phyloP scores from a whole-genome alignment of 2,888 invertebrate genomes.

The Troides aeacus region DNA sequence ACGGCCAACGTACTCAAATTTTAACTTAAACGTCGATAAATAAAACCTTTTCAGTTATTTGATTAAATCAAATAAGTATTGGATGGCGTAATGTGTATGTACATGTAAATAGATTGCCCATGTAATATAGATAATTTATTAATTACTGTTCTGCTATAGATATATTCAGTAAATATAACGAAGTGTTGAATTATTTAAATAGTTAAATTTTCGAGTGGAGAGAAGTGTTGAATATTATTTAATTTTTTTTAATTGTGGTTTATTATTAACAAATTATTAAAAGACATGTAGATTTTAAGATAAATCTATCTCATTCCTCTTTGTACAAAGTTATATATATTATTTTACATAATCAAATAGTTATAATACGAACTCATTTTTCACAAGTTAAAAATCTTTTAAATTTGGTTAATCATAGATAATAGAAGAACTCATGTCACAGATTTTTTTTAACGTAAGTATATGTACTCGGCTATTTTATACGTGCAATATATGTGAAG shows the following conservation, averaged over 20 bases:
- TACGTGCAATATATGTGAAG: not conserved
- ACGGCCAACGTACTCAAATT: conserved; percentile 75
- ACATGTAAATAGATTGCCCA: conserved; percentile 30
- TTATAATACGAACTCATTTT: not conserved
- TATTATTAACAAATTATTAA: conserved; percentile 17
- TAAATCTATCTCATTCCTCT: conserved; percentile 24
- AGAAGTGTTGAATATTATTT: not conserved
- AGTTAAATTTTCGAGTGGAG: not conserved
- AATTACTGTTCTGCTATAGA: conserved; percentile 36
- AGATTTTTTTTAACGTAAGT: not conserved
- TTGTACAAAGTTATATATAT: conserved; percentile 18
- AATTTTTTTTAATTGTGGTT: conserved; percentile 1
- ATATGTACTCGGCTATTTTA: not conserved
- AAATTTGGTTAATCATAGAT: not conserved
- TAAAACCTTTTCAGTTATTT: conserved; percentile 43
- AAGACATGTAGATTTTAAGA: conserved; percentile 18
- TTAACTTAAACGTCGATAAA: conserved; percentile 73
- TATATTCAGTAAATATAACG: conserved; percentile 31
- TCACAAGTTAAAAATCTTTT: not conserved
- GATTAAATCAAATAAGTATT: conserved; percentile 25
- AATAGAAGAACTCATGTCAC: not conserved
- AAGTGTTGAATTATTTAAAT: conserved; percentile 26
- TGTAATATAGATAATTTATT: conserved; percentile 42
- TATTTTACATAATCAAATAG: not conserved
- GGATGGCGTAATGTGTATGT: conserved; percentile 32